Evolutionary conservation across 2,888 invertebrate species (phyloP).

Genomic region (Rotaria sp.): DNA sequence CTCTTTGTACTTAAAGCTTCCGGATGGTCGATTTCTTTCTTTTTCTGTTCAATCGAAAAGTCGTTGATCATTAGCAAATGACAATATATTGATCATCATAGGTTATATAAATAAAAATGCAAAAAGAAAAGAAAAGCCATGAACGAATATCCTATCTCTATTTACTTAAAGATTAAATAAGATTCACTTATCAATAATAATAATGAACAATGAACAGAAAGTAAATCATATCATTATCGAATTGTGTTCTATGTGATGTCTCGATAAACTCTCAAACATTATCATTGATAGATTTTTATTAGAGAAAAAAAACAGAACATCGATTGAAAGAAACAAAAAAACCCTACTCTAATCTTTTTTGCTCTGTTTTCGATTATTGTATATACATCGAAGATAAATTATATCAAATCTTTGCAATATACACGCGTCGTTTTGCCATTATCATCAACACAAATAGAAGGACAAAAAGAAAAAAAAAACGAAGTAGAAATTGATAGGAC

Average conservation of each 20-base stretch:
- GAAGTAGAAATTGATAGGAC: background rate
- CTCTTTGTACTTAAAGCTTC: background rate
- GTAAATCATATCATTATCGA: background rate
- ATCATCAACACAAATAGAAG: background rate
- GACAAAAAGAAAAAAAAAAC: background rate
- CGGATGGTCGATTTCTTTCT: background rate
- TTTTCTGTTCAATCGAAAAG: background rate
- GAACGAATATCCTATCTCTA: background rate
- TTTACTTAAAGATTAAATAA: constrained; percentile 21
- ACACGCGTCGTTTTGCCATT: background rate
- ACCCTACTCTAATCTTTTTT: background rate
- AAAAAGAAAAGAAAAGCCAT: background rate
- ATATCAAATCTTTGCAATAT: background rate
- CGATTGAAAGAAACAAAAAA: background rate
- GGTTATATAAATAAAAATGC: background rate
- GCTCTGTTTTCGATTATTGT: background rate
- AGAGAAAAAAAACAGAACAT: background rate
- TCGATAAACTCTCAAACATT: background rate
- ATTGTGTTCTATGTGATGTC: background rate
- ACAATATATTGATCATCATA: background rate
- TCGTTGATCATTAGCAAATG: constrained; percentile 13
- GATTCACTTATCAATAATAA: constrained; percentile 2
- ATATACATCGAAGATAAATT: background rate
- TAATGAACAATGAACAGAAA: background rate
- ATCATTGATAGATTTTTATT: background rate